phyloP scores from a whole-genome alignment of 1,140 invertebrate genomes.

The Diachasmimorpha longicaudata region DNA sequence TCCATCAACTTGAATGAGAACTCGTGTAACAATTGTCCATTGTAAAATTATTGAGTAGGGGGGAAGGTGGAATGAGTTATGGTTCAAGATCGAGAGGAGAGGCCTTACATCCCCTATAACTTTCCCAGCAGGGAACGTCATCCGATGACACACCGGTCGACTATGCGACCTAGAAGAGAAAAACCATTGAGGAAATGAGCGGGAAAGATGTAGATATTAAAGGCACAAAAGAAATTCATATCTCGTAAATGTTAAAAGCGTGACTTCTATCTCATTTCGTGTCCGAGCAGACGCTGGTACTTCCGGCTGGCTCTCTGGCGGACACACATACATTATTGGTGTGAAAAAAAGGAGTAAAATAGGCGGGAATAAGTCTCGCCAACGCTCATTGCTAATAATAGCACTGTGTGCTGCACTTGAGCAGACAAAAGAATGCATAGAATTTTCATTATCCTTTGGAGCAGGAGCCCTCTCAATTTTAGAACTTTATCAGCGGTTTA shows the following conservation, averaged over 20 bases:
- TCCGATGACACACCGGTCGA: conserved; percentile 15
- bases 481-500: too few relatives aligned
- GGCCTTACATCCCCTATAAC: too few relatives aligned
- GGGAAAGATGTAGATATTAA: background rate
- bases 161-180: conserved; percentile 28
- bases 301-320: conserved; percentile 5
- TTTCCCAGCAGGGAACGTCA: background rate
- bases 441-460: background rate
- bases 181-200: background rate
- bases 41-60: too few relatives aligned
- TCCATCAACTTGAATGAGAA: too few relatives aligned
- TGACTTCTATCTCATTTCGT: background rate
- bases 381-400: conserved; percentile 27
- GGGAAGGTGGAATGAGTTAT: too few relatives aligned
- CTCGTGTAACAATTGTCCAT: too few relatives aligned
- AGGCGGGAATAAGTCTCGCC: conserved; percentile 7
- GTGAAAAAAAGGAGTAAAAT: conserved; percentile 7
- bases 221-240: background rate
- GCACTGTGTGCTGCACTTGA: background rate
- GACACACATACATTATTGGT: conserved; percentile 3
- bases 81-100: too few relatives aligned
- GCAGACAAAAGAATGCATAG: background rate
- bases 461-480: background rate
- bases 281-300: conserved; percentile 15
- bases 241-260: background rate